Evolutionary conservation across 2,113 vertebrate species (phyloP).

Genomic region (Bufo bufo): DNA sequence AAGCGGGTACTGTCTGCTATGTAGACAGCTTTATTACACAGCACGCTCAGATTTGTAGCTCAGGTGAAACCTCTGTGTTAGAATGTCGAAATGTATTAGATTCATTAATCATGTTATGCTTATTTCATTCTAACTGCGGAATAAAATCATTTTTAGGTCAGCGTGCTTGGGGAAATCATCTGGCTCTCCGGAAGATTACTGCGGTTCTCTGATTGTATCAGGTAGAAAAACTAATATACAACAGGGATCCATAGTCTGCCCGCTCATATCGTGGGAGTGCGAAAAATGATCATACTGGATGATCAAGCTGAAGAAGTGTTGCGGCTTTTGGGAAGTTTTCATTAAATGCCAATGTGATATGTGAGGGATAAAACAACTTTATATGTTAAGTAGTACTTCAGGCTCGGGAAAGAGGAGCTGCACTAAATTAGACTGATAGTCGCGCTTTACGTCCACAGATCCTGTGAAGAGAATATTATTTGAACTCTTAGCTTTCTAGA

Average conservation of each 20-base stretch:
- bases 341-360: slow-evolving; percentile 38
- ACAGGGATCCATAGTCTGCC: slow-evolving; percentile 26
- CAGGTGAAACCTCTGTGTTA: background rate
- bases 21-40: background rate
- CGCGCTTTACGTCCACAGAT: background rate
- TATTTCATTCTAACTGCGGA: slow-evolving; percentile 6
- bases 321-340: slow-evolving; percentile 25
- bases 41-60: slow-evolving; percentile 8
- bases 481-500: background rate
- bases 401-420: background rate
- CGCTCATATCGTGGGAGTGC: background rate
- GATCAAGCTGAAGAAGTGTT: slow-evolving; percentile 23
- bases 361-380: slow-evolving; percentile 36
- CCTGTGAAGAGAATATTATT: background rate
- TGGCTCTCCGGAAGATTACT: background rate
- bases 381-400: slow-evolving; percentile 26
- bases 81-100: background rate
- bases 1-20: background rate
- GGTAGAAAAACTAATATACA: slow-evolving; percentile 30
- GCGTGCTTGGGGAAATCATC: slow-evolving; percentile 45
- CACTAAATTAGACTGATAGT: background rate
- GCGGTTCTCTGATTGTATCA: background rate
- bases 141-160: slow-evolving; percentile 17
- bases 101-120: slow-evolving; percentile 20
- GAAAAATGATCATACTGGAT: background rate